Evolutionary conservation across 1,140 invertebrate species (phyloP), one percentile per base, ranked within the genome.

Genomic region (Sitophilus oryzae): DNA sequence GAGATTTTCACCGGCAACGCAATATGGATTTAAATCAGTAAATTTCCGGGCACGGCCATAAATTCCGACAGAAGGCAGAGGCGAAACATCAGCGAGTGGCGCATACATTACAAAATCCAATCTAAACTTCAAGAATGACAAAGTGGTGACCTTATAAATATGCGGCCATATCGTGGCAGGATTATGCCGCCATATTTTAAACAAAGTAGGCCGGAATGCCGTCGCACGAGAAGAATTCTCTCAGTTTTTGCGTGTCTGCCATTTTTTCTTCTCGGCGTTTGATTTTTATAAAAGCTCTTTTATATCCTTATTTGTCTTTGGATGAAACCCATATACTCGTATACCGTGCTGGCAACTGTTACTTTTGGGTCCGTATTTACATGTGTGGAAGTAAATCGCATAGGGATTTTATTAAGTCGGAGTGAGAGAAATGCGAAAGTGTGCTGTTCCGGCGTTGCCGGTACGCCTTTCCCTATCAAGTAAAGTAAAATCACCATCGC

Each of bases 71-170:
- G 41, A 10, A 5, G 23, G 34, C 47, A 47, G 37, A 51, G 22
- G 44, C 19, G 51, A 47, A 36, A 36, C 52, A 42, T 23, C 35
- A 22, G 36, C 14, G 51, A 36, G 48, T 40, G 18, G 46, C 41
- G 51, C 59, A 68, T 68, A 61, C 61, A 64, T 67, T 65, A 67
- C 57, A 65, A 67, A 68, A 68, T 68, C 66, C 64, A 68, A 68
- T 68, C 65, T 68, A 70, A 70, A 70, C 68, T 70, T 70, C 68
- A 68, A 44, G 67, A 44, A 69, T 70, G 68, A 70, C 65, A 70
- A 69, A 70, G 62, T 66, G 63, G 60, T 64, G 65, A 67, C 68
- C 67, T 70, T 70, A 70, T 70, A 70, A 70, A 70, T 70, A 70
- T 68, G 68, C 66, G 68, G 66, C 64, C 57, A 70, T 65, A 67